Base-by-base conservation (phyloP, 2,888 invertebrate genomes). In the Drosophila rubida region DNA sequence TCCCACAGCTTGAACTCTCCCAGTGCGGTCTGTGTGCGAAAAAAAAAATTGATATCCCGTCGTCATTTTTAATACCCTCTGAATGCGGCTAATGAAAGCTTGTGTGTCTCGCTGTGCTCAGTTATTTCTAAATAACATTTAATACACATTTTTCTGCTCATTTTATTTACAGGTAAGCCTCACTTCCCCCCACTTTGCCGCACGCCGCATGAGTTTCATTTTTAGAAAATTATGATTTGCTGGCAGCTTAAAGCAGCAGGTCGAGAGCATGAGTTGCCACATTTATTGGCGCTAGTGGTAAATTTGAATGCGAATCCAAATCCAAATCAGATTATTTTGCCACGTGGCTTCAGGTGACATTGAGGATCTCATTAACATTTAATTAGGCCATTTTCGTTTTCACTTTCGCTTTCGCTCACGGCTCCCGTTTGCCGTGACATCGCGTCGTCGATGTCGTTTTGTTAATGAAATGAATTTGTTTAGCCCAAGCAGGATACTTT, bases 71-170 rank as follows among this genome's bases (percentile, higher is more conserved):
- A 82, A 85, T 73, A 67, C 64, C 72, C 19, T 59, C 67, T 71
- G 67, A 81, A 87, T 70, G 82, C 61, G 69, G 80, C 76, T 82
- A 82, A 80, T 84, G 82, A 81, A 80, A 75, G 42, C 49, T 59
- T 72, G 75, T 71, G 30, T 41, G 57, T 57, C 58, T 59, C 37
- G 42, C 69, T 58, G 37, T 57, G 64, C 39, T 27, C 50, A 14
- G 48, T 68, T 79, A 66, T 71, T 61, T 71, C 68, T 63, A 75
- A 85, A 72, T 72, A 64, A 68, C 65, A 86, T 78, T 86, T 70
- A 74, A 74, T 79, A 59, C 68, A 64, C 48, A 67, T 67, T 75
- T 42, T 61, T 30, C 46, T 25, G 46, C 42, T 51, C 19, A 32
- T 42, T 69, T 63, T 65, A 48, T 54, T 74, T 74, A 44, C 76